Conservation (phyloP, 1,140 invertebrate genomes). For the Chelonus insularis region DNA sequence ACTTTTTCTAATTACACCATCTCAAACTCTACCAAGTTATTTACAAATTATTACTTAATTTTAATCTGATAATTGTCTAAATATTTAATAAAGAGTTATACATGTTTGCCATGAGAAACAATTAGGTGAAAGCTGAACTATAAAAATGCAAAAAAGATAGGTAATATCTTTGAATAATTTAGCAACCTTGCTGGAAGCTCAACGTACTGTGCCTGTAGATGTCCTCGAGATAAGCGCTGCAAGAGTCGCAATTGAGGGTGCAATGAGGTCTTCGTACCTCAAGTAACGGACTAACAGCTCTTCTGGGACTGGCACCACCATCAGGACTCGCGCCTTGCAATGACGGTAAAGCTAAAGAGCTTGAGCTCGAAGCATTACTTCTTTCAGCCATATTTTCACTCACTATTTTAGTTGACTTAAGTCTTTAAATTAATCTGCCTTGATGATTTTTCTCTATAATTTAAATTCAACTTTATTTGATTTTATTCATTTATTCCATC, state of each 20-base stretch:
- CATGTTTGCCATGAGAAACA: background rate
- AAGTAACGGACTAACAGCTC: conserved; percentile 69
- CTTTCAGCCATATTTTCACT: conserved; percentile 43
- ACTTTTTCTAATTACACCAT: no score
- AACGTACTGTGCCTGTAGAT: conserved; percentile 69
- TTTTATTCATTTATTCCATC: no score
- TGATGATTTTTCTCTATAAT: no score
- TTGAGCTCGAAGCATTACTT: conserved; percentile 47
- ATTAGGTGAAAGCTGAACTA: background rate
- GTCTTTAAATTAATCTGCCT: background rate
- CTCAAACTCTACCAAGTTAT: no score
- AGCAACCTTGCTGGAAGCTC: conserved; percentile 25
- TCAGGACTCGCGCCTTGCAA: conserved; percentile 50
- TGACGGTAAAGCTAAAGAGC: conserved; percentile 47
- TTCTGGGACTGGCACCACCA: conserved; percentile 60
- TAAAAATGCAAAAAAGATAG: background rate
- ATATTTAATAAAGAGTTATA: background rate
- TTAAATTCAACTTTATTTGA: no score
- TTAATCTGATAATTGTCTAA: no score
- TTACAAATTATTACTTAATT: no score
- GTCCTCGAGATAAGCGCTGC: conserved; percentile 69
- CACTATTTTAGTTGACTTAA: conserved; percentile 7
- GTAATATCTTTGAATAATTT: conserved; percentile 16
- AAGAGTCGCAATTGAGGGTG: conserved; percentile 72
- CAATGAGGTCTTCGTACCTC: conserved; percentile 72